Evolutionary conservation across 2,797 vertebrate species (phyloP).

Genomic region (Crocidura indochinensis): DNA sequence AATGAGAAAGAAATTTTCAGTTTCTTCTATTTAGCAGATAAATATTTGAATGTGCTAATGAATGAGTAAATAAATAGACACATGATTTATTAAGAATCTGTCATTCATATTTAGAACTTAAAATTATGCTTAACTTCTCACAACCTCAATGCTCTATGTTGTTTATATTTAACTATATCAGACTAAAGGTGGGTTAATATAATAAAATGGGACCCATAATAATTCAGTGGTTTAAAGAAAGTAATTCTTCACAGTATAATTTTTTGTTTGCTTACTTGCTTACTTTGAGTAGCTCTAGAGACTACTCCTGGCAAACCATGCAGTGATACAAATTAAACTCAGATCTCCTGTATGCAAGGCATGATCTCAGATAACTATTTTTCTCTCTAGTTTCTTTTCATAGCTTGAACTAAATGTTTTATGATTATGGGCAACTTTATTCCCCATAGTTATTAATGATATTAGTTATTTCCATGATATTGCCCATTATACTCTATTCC

Average conservation of each 20-base stretch:
- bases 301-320: not conserved
- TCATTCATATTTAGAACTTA: constrained; percentile 23
- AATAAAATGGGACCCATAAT: not conserved
- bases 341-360: not conserved
- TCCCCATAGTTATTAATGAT: not conserved
- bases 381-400: not conserved
- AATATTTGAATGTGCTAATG: not conserved
- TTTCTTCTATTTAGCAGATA: not conserved
- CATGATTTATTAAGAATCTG: not conserved
- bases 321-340: not conserved
- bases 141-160: not conserved
- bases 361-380: not conserved
- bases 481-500: not conserved
- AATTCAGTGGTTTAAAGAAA: constrained; percentile 3
- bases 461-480: not conserved
- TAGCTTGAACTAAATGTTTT: constrained; percentile 23
- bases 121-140: not conserved
- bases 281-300: too few relatives aligned
- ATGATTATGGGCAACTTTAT: not conserved
- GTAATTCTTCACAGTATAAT: not conserved
- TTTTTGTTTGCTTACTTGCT: too few relatives aligned
- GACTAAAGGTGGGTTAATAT: not conserved
- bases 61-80: not conserved
- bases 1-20: not conserved
- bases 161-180: not conserved